Evolutionary conservation across 1,140 invertebrate species (phyloP).

Genomic region (Agrilus planipennis): DNA sequence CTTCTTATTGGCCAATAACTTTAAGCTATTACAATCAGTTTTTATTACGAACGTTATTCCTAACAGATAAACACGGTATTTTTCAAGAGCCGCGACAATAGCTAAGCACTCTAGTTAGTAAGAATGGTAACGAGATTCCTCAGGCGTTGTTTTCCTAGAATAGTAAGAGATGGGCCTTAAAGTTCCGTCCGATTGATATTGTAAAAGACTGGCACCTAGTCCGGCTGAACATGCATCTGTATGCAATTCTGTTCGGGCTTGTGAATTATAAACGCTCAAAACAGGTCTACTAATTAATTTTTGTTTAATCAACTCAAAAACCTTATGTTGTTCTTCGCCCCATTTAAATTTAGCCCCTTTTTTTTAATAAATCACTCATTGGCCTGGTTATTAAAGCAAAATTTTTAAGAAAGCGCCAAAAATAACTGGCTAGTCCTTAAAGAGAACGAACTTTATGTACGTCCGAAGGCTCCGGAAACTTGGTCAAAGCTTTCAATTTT

Average conservation of each 20-base stretch:
- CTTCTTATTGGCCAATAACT: constrained; percentile 11
- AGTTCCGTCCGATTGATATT: constrained; percentile 6
- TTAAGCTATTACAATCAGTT: constrained; percentile 18
- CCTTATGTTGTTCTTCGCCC: not conserved
- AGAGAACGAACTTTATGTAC: constrained; percentile 26
- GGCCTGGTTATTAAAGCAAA: constrained; percentile 25
- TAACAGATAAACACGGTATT: too few species aligned
- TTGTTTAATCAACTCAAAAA: not conserved
- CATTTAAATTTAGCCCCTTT: constrained; percentile 1
- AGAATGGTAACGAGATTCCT: constrained; percentile 7
- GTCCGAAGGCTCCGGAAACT: constrained; percentile 19
- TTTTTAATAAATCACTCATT: not conserved
- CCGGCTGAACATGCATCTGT: constrained; percentile 14
- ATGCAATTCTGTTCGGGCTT: constrained; percentile 21
- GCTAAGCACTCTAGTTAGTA: constrained; percentile 7
- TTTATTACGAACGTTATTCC: constrained; percentile 12
- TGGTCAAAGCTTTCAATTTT: constrained; percentile 22
- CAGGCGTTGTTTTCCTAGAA: constrained; percentile 9
- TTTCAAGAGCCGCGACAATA: too few species aligned
- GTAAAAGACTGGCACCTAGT: constrained; percentile 21
- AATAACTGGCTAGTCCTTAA: constrained; percentile 25
- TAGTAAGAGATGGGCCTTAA: not conserved
- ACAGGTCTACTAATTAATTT: not conserved
- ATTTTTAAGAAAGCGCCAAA: constrained; percentile 24
- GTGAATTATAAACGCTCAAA: not conserved